A percentile compares a stretch with the other conserved stretches of the same genome.
phyloP scores from a whole-genome alignment of 2,888 invertebrate species.

The Mantis religiosa region DNA sequence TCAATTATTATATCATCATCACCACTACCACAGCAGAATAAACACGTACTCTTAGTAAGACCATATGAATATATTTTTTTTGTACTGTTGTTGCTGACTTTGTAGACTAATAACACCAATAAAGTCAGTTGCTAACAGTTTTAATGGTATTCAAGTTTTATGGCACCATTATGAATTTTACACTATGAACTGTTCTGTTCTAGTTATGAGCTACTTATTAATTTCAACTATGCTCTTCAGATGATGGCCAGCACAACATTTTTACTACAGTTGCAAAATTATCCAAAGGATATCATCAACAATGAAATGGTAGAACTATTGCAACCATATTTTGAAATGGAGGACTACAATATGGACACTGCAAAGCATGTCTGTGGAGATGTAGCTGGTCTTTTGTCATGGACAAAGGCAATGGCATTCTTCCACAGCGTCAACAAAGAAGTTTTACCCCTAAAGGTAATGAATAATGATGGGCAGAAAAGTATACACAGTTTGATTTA shows the following conservation, averaged over 20 bases:
- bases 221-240: conserved; percentile 42
- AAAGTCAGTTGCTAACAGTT: too few relatives aligned
- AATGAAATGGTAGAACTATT: conserved; percentile 95
- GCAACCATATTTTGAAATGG: conserved; percentile 89
- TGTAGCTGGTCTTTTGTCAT: conserved; percentile 89
- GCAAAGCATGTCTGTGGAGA: conserved; percentile 95
- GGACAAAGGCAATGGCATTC: conserved; percentile 95
- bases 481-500: not conserved
- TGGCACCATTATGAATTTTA: too few relatives aligned
- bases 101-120: too few relatives aligned
- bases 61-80: too few relatives aligned
- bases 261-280: conserved; percentile 84
- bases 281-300: conserved; percentile 94
- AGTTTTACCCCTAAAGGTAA: conserved; percentile 80
- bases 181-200: too few relatives aligned
- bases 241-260: conserved; percentile 96
- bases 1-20: too few relatives aligned
- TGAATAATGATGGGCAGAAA: not conserved
- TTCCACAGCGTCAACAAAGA: conserved; percentile 96
- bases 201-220: not conserved
- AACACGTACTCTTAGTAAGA: too few relatives aligned
- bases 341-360: conserved; percentile 95
- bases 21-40: too few relatives aligned
- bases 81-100: too few relatives aligned
- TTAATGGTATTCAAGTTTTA: too few relatives aligned